Conservation (phyloP, 1,140 invertebrate genomes). For the Pseudoatta argentina region DNA sequence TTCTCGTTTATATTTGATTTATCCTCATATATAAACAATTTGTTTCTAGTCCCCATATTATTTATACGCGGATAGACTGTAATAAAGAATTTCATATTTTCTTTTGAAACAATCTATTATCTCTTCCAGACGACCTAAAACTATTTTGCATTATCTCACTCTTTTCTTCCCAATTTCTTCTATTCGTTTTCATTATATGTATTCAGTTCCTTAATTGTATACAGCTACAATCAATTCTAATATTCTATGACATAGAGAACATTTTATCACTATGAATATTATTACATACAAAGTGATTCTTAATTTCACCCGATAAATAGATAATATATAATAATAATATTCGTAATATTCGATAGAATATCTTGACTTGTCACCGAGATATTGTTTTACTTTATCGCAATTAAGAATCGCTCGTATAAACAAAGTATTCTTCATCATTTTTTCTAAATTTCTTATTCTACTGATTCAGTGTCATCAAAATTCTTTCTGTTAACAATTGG, state of each 20-base stretch:
- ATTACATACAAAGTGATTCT: conserved; percentile 24
- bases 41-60: not conserved
- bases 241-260: conserved; percentile 6
- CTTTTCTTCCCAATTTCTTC: not conserved
- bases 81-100: conserved; percentile 15
- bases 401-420: conserved; percentile 25
- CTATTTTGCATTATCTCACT: not conserved
- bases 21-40: not conserved
- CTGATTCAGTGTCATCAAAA: not conserved
- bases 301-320: conserved; percentile 24
- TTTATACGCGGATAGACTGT: not conserved
- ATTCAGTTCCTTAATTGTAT: conserved; percentile 1
- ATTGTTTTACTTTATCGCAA: not conserved
- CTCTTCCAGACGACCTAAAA: not conserved
- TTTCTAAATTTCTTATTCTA: not conserved
- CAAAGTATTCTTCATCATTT: not conserved
- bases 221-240: conserved; percentile 24
- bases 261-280: not conserved
- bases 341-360: not conserved
- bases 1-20: too few species aligned
- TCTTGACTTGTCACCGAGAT: not conserved
- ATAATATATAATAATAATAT: not conserved
- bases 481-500: not conserved
- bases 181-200: conserved; percentile 2
- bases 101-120: not conserved